Conservation (phyloP, 2,113 vertebrate genomes). For the Ondatra zibethicus region DNA sequence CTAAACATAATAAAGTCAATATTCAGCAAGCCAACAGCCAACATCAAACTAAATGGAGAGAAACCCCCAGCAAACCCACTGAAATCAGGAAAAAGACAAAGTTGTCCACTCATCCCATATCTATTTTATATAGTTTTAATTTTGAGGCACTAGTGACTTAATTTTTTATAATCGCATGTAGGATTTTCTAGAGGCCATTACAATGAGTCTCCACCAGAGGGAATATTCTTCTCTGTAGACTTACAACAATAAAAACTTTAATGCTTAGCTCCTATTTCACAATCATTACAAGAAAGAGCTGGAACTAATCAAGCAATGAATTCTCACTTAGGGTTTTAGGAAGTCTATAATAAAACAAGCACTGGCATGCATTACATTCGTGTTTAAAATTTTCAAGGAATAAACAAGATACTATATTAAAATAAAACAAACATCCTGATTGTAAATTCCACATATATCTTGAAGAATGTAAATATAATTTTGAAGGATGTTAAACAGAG, state of each 20-base stretch:
- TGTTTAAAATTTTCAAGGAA: background rate
- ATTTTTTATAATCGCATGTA: background rate
- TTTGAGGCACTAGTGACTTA: too few relatives aligned
- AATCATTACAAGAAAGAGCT: background rate
- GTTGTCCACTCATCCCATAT: too few relatives aligned
- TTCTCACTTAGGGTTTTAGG: background rate
- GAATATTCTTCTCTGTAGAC: background rate
- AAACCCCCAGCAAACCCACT: too few relatives aligned
- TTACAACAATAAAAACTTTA: constrained; percentile 6
- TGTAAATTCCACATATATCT: background rate
- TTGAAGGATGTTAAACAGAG: background rate
- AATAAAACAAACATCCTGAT: background rate
- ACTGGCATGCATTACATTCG: background rate
- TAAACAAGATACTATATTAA: background rate
- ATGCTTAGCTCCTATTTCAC: background rate
- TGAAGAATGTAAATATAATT: background rate
- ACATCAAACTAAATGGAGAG: too few relatives aligned
- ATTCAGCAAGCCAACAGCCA: too few relatives aligned
- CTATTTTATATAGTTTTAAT: too few relatives aligned
- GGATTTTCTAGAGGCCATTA: background rate
- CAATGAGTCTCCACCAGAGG: background rate
- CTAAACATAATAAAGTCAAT: too few relatives aligned
- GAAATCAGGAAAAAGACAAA: too few relatives aligned
- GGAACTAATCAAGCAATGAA: background rate
- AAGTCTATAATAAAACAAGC: background rate